Conservation (phyloP, 2,113 vertebrate species). For the Himantopus leucocephalus region DNA sequence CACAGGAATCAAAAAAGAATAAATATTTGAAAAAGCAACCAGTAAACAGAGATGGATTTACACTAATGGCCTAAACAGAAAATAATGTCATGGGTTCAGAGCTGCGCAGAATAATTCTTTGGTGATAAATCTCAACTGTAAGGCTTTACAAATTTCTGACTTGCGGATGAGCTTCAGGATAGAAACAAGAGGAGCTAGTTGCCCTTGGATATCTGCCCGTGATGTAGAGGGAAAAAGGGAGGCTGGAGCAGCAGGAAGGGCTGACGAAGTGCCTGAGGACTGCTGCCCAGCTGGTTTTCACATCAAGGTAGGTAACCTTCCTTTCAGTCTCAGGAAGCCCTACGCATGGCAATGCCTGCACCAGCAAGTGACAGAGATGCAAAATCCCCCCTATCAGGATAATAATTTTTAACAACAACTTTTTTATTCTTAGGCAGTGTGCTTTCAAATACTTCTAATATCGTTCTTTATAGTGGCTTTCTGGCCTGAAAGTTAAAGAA, state of each 20-base stretch:
- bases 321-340: not conserved
- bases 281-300: not conserved
- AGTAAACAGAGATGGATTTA: slow-evolving; percentile 20
- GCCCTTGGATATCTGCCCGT: not conserved
- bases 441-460: not conserved
- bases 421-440: not conserved
- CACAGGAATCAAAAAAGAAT: not conserved
- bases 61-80: slow-evolving; percentile 25
- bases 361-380: not conserved
- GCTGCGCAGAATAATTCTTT: not conserved
- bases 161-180: not conserved
- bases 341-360: rapidly evolving
- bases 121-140: slow-evolving; percentile 24
- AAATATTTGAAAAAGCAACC: slow-evolving; percentile 36
- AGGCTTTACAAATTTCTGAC: slow-evolving; percentile 2
- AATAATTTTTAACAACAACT: not conserved
- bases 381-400: not conserved
- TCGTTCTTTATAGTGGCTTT: not conserved
- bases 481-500: not conserved
- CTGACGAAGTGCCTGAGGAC: not conserved
- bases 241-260: not conserved
- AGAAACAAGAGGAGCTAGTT: not conserved
- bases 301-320: not conserved
- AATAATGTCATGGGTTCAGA: not conserved
- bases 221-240: not conserved